phyloP scores from a whole-genome alignment of 2,797 vertebrate species.

The Mormyrus proboscirostris region DNA sequence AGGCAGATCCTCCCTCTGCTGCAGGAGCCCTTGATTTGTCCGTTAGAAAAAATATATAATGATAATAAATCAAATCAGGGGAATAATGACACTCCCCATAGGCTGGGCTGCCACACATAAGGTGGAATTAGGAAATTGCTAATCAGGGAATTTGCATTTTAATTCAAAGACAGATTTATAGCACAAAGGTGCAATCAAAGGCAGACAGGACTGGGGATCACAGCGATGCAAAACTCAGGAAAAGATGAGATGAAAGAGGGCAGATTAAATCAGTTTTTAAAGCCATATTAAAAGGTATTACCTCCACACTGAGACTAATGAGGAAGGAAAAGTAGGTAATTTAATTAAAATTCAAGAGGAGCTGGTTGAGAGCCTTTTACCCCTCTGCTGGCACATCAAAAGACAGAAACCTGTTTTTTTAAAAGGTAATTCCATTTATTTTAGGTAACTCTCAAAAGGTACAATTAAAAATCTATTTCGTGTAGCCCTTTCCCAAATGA shows the following conservation, averaged over 20 bases:
- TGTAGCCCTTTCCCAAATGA: conserved; percentile 3
- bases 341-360: conserved; percentile 68
- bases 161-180: conserved; percentile 67
- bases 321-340: conserved; percentile 56
- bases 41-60: not conserved
- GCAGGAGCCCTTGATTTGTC: conserved; percentile 19
- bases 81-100: conserved; percentile 39
- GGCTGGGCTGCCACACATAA: conserved; percentile 33
- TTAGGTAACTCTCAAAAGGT: conserved; percentile 30
- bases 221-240: conserved; percentile 59
- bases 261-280: conserved; percentile 68
- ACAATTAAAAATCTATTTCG: conserved; percentile 32
- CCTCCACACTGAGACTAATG: conserved; percentile 63
- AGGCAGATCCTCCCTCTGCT: conserved; percentile 41
- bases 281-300: conserved; percentile 76
- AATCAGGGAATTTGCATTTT: conserved; percentile 67
- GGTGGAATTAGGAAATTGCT: conserved; percentile 39
- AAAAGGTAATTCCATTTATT: conserved; percentile 61
- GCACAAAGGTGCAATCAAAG: conserved; percentile 63
- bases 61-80: conserved; percentile 45
- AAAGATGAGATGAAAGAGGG: conserved; percentile 74
- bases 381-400: conserved; percentile 64
- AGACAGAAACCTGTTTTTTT: conserved; percentile 55
- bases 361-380: conserved; percentile 59
- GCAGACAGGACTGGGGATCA: conserved; percentile 60